phyloP scores from a whole-genome alignment of 2,113 vertebrate species.

The Hippocampus barbouri region DNA sequence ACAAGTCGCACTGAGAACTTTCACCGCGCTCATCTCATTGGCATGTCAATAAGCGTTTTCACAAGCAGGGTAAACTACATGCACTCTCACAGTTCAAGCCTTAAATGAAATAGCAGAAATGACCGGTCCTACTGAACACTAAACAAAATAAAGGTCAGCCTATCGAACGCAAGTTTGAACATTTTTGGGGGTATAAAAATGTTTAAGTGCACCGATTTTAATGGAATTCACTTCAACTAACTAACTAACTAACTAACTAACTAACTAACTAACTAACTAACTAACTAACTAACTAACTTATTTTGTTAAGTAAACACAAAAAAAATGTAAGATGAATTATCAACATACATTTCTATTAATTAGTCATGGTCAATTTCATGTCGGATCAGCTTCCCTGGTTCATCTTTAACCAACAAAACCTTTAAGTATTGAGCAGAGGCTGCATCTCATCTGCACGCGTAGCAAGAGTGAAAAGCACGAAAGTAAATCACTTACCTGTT shows the following conservation, averaged over 20 bases:
- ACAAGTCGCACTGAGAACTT: constrained; percentile 18
- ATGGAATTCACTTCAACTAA: too few relatives aligned
- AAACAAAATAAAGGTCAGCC: background rate
- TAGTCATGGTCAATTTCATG: background rate
- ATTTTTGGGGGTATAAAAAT: too few relatives aligned
- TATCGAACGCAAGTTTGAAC: too few relatives aligned
- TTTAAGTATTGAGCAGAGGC: background rate
- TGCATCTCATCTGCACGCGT: background rate
- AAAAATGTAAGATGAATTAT: too few relatives aligned
- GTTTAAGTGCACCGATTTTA: too few relatives aligned
- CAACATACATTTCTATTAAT: background rate
- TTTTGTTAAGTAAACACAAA: background rate
- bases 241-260: too few relatives aligned
- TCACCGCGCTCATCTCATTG: background rate
- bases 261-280: too few relatives aligned
- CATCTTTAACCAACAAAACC: background rate
- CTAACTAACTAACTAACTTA: background rate
- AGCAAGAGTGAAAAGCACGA: background rate
- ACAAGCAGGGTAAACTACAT: background rate
- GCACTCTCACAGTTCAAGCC: background rate
- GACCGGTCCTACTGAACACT: background rate
- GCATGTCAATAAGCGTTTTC: constrained; percentile 12
- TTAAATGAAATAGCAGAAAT: background rate
- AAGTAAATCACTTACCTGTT: constrained; percentile 39
- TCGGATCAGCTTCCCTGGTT: background rate